Evolutionary conservation across 2,797 vertebrate species (phyloP).

Genomic region (Bovichtus diacanthus): DNA sequence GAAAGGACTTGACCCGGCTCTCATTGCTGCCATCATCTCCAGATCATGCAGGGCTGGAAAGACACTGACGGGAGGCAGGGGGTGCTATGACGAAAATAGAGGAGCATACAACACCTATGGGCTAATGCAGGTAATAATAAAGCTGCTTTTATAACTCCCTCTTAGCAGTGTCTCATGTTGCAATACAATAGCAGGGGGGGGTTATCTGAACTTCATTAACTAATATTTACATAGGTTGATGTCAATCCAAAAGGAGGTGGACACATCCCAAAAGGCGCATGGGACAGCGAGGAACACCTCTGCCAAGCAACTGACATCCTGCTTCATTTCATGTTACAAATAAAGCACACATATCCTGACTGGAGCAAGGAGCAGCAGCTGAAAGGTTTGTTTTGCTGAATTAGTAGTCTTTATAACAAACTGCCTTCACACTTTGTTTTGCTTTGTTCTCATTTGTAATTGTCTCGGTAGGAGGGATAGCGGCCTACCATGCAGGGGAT

Average conservation of each 20-base stretch:
- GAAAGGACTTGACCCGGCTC: conserved; percentile 29
- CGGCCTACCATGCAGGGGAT: conserved; percentile 67
- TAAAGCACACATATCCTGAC: not conserved
- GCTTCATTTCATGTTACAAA: conserved; percentile 3
- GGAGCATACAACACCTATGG: conserved; percentile 38
- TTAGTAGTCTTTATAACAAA: too few species aligned
- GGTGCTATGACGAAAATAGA: not conserved
- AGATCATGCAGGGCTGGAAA: conserved; percentile 75
- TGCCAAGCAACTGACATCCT: conserved; percentile 52
- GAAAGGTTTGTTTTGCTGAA: conserved; percentile 64
- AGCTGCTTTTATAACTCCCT: not conserved
- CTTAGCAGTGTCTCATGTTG: not conserved
- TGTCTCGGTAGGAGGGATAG: conserved; percentile 56
- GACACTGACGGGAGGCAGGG: not conserved
- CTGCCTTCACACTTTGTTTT: too few species aligned
- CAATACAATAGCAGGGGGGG: not conserved
- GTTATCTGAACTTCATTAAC: not conserved
- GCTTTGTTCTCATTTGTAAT: conserved; percentile 9
- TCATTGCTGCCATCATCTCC: conserved; percentile 78
- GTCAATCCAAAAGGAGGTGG: conserved; percentile 13
- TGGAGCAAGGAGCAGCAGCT: conserved; percentile 46
- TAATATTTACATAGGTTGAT: conserved; percentile 52
- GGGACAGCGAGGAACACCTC: conserved; percentile 68
- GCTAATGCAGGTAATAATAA: conserved; percentile 69
- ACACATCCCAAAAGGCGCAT: not conserved